These are phyloP conservation scores for Phalangium opilio DNA, from an alignment of 2,888 invertebrate species.

Conservation along the genomic window DNA sequence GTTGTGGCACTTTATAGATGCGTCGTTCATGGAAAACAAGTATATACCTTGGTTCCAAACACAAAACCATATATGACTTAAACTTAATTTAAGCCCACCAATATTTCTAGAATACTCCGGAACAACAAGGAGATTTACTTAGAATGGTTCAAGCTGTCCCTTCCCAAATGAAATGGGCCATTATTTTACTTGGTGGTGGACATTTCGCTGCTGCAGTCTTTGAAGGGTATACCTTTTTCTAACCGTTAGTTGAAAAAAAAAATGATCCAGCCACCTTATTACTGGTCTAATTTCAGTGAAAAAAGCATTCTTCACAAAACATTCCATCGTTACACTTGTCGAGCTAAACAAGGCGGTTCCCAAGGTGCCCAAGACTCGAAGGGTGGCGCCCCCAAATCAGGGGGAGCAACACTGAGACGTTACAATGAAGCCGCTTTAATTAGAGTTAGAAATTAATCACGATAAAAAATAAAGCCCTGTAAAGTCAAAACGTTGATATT, in stretches of 20 bases:
- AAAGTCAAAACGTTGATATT: too few relatives aligned
- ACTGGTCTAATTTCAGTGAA: constrained; percentile 28
- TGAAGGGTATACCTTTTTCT: constrained; percentile 25
- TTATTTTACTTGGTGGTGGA: constrained; percentile 70
- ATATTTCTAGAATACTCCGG: constrained; percentile 1
- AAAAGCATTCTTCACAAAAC: constrained; percentile 54
- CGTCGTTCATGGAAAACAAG: constrained; percentile 49
- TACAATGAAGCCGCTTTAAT: constrained; percentile 60
- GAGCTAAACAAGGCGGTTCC: constrained; percentile 65
- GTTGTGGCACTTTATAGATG: constrained; percentile 59
- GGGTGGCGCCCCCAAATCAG: constrained; percentile 49
- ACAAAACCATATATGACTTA: too few relatives aligned
- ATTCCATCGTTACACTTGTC: constrained; percentile 65
- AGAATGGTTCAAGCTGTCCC: constrained; percentile 1
- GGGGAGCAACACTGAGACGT: constrained; percentile 60
- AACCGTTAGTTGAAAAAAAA: constrained; percentile 20
- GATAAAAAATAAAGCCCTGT: too few relatives aligned
- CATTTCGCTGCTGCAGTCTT: constrained; percentile 62
- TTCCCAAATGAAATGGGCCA: constrained; percentile 44
- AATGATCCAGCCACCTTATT: too few relatives aligned
- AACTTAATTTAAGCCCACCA: too few relatives aligned
- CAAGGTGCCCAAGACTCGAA: constrained; percentile 51
- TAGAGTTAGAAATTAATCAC: constrained; percentile 39
- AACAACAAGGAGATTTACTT: constrained; percentile 2
- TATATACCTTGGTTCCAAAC: too few relatives aligned